Percentiles rank a stretch among this genome's conserved stretches.
Conservation (phyloP, 2,888 invertebrate genomes). For the Thumatha senex region DNA sequence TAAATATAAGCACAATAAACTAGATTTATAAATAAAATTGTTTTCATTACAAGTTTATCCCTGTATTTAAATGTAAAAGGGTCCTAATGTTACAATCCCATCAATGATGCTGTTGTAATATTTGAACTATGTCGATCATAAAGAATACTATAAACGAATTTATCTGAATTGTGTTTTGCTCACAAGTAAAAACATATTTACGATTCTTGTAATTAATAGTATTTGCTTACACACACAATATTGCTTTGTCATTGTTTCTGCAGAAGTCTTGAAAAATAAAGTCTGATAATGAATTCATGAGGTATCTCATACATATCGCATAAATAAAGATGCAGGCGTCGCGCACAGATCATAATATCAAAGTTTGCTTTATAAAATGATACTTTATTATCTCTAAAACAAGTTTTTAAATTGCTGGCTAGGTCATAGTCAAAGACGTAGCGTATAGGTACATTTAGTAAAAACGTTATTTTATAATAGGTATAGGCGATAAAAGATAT, state of each 20-base stretch:
- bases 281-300: constrained; percentile 26
- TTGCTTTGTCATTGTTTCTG: constrained; percentile 31
- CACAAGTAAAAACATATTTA: no score
- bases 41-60: no score
- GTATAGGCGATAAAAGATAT: constrained; percentile 32
- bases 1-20: no score
- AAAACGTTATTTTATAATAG: constrained; percentile 33
- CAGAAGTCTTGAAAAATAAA: constrained; percentile 29
- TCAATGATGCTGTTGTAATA: no score
- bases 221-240: constrained; percentile 17
- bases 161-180: no score
- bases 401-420: constrained; percentile 23
- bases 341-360: constrained; percentile 11
- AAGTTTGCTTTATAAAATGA: constrained; percentile 18
- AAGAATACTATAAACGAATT: no score
- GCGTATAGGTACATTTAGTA: constrained; percentile 3
- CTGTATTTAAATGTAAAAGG: no score
- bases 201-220: neutral
- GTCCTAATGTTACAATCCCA: no score
- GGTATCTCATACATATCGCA: constrained; percentile 18
- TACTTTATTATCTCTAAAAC: constrained; percentile 16
- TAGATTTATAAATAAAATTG: no score
- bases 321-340: constrained; percentile 34
- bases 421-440: constrained; percentile 11
- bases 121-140: no score